These are phyloP conservation scores for Sinella curviseta DNA, from an alignment of 1,140 invertebrate genomes.

Conservation along the genomic window DNA sequence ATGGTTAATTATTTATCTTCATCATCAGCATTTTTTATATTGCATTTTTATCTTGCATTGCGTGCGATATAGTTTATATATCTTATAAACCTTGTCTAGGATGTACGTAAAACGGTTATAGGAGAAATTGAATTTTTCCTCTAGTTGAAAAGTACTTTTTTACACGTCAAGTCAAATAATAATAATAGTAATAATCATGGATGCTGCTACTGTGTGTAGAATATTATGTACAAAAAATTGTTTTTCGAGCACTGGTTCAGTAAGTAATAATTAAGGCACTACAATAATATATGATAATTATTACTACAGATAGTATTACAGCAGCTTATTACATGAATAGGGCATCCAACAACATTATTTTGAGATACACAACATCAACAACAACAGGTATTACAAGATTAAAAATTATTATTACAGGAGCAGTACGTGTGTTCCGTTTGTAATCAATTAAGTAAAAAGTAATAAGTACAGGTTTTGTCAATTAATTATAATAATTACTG, in stretches of 20 bases:
- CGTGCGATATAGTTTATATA: too few species aligned
- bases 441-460: neutral
- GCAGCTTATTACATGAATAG: neutral
- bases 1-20: too few species aligned
- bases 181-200: neutral
- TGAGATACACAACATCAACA: too few species aligned
- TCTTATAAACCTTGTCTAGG: too few species aligned
- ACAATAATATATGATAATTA: constrained; percentile 6
- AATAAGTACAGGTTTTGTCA: constrained; percentile 8
- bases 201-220: neutral
- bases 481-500: constrained; percentile 15
- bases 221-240: neutral
- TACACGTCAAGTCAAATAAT: too few species aligned
- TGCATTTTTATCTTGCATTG: too few species aligned
- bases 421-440: too few species aligned
- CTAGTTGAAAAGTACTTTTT: too few species aligned
- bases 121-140: too few species aligned
- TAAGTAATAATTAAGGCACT: constrained; percentile 25
- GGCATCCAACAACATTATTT: neutral
- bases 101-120: too few species aligned
- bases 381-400: constrained; percentile 7
- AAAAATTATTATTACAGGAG: too few species aligned
- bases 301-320: neutral
- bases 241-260: constrained; percentile 18
- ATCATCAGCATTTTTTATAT: too few species aligned